Percentiles rank a stretch among this genome's conserved stretches.
Evolutionary conservation across 2,888 invertebrate species (phyloP).

Genomic region (Acanthopleura granulata): DNA sequence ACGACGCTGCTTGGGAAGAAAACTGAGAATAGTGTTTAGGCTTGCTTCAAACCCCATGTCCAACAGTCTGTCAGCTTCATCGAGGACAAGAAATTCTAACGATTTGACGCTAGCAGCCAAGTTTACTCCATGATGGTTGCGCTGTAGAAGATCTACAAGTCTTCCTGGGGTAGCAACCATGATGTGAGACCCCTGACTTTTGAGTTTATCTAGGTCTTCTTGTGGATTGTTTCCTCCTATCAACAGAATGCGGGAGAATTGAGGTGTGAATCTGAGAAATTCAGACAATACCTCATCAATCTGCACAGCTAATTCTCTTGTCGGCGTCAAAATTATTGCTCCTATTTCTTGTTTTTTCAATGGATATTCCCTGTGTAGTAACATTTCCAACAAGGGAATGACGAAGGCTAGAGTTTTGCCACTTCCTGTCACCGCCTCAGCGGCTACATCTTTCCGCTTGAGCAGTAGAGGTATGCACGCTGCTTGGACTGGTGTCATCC

Average conservation of each 20-base stretch:
- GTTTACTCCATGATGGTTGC: constrained; percentile 48
- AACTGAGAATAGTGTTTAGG: constrained; percentile 88
- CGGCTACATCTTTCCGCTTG: constrained; percentile 94
- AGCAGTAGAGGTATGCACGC: constrained; percentile 90
- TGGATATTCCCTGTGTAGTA: constrained; percentile 69
- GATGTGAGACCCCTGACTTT: constrained; percentile 82
- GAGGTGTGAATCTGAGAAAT: constrained; percentile 59
- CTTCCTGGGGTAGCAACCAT: constrained; percentile 96
- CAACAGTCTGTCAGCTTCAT: constrained; percentile 95
- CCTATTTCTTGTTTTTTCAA: constrained; percentile 76
- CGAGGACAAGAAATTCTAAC: constrained; percentile 90
- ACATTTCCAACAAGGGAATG: constrained; percentile 89
- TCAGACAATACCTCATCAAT: constrained; percentile 75
- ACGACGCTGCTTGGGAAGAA: constrained; percentile 91
- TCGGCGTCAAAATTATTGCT: constrained; percentile 93
- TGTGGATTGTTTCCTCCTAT: constrained; percentile 87
- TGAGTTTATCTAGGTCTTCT: constrained; percentile 80
- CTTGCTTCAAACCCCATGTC: constrained; percentile 90
- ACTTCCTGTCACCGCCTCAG: constrained; percentile 98
- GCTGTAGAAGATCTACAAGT: constrained; percentile 81
- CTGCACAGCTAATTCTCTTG: constrained; percentile 93
- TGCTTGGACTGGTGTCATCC: constrained; percentile 73
- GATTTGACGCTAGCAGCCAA: constrained; percentile 81
- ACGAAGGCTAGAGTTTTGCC: constrained; percentile 98
- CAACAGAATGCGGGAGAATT: constrained; percentile 66